Percentiles rank a stretch among this genome's conserved stretches.
These are phyloP conservation scores for Branchellion lobata DNA, from an alignment of 2,888 invertebrate species.

Conservation along the genomic window DNA sequence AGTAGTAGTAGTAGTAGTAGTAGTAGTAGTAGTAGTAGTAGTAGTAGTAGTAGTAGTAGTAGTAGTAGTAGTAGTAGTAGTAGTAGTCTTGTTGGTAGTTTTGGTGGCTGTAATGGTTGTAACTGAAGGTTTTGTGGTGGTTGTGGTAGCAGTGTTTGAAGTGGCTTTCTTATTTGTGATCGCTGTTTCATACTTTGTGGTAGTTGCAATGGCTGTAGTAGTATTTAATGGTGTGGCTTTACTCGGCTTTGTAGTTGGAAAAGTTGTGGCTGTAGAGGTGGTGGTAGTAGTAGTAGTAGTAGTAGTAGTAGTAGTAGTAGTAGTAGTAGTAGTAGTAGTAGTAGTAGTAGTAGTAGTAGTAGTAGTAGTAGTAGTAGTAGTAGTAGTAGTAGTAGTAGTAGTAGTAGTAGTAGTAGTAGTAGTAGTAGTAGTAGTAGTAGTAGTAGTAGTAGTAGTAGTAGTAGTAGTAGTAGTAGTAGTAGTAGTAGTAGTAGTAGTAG, in stretches of 20 bases:
- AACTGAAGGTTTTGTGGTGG: not conserved
- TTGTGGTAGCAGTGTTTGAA: no score
- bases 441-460: slow-evolving; percentile 14
- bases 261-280: no score
- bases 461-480: slow-evolving; percentile 14
- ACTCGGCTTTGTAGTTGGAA: not conserved
- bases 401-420: slow-evolving; percentile 14
- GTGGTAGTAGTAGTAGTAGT: slow-evolving; percentile 5
- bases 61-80: no score
- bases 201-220: no score
- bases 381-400: slow-evolving; percentile 14
- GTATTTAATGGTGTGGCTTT: no score
- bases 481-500: no score
- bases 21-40: not conserved
- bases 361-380: slow-evolving; percentile 13
- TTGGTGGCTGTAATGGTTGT: not conserved
- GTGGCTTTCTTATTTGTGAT: no score
- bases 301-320: not conserved
- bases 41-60: not conserved
- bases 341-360: not conserved
- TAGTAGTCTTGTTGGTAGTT: no score
- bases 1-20: slow-evolving; percentile 7
- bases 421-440: slow-evolving; percentile 14
- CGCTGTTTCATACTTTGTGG: no score
- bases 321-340: not conserved